Evolutionary conservation across 2,797 vertebrate species (phyloP).

Genomic region (Oreonectes daqikongensis): DNA sequence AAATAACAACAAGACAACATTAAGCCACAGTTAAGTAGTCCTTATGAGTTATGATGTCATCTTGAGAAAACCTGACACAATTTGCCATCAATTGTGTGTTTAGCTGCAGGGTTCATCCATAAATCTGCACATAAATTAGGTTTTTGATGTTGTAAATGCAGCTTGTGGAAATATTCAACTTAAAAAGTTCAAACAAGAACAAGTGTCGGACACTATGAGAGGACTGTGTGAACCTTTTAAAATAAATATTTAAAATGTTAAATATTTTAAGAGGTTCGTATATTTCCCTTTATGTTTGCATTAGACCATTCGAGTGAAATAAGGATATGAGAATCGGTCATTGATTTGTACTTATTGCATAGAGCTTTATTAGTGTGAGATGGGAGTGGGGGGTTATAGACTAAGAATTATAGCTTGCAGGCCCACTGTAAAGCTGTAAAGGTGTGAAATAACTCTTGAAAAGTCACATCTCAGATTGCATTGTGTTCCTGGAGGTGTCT

Average conservation of each 20-base stretch:
- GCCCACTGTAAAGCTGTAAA: constrained; percentile 3
- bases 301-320: not conserved
- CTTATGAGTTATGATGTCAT: not conserved
- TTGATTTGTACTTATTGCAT: not conserved
- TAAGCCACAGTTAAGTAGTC: not conserved
- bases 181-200: not conserved
- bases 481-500: constrained; percentile 32
- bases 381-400: not conserved
- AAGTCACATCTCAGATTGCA: constrained; percentile 12
- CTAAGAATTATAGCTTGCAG: constrained; percentile 8
- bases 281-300: not conserved
- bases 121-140: not conserved
- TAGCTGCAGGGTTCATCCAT: too few species aligned
- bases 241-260: not conserved
- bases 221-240: not conserved
- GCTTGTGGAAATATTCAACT: not conserved
- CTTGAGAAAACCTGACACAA: not conserved
- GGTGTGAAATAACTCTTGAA: constrained; percentile 2
- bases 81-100: not conserved
- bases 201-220: not conserved
- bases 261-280: not conserved
- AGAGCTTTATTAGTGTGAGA: not conserved
- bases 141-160: not conserved
- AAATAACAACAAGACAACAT: not conserved
- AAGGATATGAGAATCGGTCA: too few species aligned